Conservation (phyloP, 2,797 vertebrate species). For the Labeo calbasu region DNA sequence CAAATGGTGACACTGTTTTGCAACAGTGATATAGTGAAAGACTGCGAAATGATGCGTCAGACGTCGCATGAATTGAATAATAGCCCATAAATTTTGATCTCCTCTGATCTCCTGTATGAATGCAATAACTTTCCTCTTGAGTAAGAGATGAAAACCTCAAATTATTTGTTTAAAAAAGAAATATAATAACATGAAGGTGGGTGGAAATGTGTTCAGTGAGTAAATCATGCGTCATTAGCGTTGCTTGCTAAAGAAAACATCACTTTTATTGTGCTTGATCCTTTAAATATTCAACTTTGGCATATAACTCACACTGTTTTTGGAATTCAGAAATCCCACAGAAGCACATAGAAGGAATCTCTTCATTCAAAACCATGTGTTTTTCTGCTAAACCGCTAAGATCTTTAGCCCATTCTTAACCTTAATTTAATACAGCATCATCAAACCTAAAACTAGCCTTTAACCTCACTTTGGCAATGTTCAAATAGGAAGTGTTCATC, state of each 20-base stretch:
- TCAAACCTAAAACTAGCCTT: slow-evolving; percentile 13
- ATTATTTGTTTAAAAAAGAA: slow-evolving; percentile 1
- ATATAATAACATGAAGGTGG: not conserved
- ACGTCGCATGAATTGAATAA: not conserved
- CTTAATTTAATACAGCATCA: not conserved
- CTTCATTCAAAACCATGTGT: not conserved
- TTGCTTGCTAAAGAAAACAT: not conserved
- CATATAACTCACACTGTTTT: not conserved
- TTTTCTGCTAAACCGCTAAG: not conserved
- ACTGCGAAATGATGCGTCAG: not conserved
- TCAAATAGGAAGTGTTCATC: slow-evolving; percentile 25
- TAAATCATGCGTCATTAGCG: not conserved
- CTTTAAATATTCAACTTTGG: not conserved
- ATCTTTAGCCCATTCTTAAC: not conserved
- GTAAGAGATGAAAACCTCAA: not conserved
- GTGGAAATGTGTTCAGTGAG: not conserved
- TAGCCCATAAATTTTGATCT: not conserved
- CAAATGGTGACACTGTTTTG: slow-evolving; percentile 3
- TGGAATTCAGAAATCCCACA: not conserved
- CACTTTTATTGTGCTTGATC: not conserved
- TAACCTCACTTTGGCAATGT: slow-evolving; percentile 22
- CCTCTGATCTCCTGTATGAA: not conserved
- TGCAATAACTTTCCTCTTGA: slow-evolving; percentile 7
- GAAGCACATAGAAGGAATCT: not conserved
- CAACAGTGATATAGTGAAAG: slow-evolving; percentile 11